These are phyloP conservation scores for Serranochromis macrocephalus DNA, from an alignment of 2,113 vertebrate genomes.

Conservation along the genomic window DNA sequence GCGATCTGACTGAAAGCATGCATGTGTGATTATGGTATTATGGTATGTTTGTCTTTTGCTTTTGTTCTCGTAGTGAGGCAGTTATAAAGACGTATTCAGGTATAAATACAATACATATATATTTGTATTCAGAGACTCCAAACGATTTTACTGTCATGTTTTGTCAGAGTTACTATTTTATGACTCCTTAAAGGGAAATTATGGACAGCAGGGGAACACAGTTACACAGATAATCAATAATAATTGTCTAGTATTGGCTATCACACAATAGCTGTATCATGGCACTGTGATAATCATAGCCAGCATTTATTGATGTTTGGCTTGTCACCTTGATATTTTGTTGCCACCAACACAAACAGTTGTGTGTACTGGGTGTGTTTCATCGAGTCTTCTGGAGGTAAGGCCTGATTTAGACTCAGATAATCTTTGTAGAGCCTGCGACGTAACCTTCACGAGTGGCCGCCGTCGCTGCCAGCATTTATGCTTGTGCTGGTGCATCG, in stretches of 20 bases:
- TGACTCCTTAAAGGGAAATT: not conserved
- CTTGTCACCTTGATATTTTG: not conserved
- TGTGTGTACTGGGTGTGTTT: not conserved
- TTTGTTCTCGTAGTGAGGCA: not conserved
- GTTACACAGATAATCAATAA: not conserved
- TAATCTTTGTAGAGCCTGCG: not conserved
- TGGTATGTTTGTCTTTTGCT: not conserved
- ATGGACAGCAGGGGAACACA: not conserved
- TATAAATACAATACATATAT: not conserved
- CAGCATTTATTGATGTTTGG: not conserved
- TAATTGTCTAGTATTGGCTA: not conserved
- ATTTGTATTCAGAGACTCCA: rapidly evolving
- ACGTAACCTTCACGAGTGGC: not conserved
- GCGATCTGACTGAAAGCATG: not conserved
- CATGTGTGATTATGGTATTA: not conserved
- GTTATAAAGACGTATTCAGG: not conserved
- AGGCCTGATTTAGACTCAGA: not conserved
- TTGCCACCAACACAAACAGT: not conserved
- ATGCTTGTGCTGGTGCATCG: not conserved
- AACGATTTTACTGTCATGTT: not conserved
- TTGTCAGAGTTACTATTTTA: not conserved
- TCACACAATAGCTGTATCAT: not conserved
- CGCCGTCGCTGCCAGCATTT: rapidly evolving
- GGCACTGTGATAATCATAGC: not conserved
- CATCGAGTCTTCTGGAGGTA: rapidly evolving